Conservation (phyloP, 2,888 invertebrate species). For the Meteorus colon region DNA sequence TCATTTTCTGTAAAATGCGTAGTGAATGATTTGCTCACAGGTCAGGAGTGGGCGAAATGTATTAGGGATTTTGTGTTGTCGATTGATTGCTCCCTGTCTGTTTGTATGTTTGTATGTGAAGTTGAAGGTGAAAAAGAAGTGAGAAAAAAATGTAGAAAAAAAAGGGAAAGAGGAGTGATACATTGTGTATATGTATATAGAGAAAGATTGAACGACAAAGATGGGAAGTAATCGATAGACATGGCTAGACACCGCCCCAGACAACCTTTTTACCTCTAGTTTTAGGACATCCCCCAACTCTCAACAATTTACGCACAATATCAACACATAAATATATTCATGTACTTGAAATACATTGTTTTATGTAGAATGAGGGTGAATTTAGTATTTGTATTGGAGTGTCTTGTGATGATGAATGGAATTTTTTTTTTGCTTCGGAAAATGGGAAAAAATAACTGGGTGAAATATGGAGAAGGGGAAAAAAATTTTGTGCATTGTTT, state of each 20-base stretch:
- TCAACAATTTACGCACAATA: conserved; percentile 64
- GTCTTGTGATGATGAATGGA: too few relatives aligned
- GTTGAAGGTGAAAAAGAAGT: conserved; percentile 4
- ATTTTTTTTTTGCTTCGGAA: too few relatives aligned
- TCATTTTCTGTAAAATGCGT: conserved; percentile 33
- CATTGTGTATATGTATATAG: conserved; percentile 30
- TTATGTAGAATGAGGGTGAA: too few relatives aligned
- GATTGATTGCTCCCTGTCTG: conserved; percentile 36
- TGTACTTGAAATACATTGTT: too few relatives aligned
- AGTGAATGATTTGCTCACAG: conserved; percentile 69
- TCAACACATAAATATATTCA: not conserved
- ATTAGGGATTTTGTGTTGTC: conserved; percentile 40
- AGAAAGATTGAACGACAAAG: conserved; percentile 66
- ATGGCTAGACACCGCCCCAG: conserved; percentile 74
- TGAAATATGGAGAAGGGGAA: not conserved
- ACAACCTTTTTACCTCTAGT: conserved; percentile 70
- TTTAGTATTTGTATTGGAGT: too few relatives aligned
- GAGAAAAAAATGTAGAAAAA: conserved; percentile 9
- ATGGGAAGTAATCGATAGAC: conserved; percentile 73
- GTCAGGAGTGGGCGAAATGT: conserved; percentile 60
- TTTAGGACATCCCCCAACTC: conserved; percentile 65
- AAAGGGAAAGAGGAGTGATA: conserved; percentile 46
- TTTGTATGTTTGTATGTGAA: not conserved
- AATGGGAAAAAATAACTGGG: not conserved
- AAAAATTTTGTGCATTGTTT: not conserved